Conservation (phyloP, 2,113 vertebrate species). For the Carettochelys insculpta region DNA sequence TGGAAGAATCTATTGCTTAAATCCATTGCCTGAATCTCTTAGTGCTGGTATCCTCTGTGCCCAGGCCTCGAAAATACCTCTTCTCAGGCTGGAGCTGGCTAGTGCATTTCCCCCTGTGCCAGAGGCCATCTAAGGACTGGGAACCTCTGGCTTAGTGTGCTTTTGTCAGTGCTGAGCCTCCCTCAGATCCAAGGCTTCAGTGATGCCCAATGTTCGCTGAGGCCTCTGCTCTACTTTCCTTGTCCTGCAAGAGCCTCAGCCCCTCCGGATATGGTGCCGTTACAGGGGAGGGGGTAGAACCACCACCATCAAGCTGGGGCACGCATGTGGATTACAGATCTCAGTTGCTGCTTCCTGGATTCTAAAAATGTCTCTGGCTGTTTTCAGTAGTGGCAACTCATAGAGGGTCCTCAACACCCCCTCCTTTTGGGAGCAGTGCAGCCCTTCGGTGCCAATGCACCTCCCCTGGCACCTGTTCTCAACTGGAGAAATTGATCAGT, state of each 20-base stretch:
- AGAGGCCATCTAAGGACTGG: neutral
- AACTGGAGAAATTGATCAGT: neutral
- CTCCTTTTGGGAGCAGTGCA: neutral
- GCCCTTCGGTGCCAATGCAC: neutral
- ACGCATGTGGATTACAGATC: neutral
- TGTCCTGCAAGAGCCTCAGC: neutral
- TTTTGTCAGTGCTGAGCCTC: neutral
- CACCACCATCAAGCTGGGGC: neutral
- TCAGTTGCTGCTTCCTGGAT: neutral
- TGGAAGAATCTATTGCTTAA: neutral
- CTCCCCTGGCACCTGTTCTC: rapidly evolving
- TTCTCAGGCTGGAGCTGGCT: neutral
- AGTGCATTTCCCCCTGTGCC: rapidly evolving
- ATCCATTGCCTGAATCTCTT: neutral
- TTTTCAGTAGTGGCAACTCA: neutral
- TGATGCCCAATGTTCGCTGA: neutral
- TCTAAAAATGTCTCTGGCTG: neutral
- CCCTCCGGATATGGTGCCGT: neutral
- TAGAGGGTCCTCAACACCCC: neutral
- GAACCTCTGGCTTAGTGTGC: rapidly evolving
- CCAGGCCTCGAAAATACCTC: neutral
- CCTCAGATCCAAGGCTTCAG: neutral
- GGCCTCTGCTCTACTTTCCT: rapidly evolving
- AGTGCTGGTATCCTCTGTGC: neutral
- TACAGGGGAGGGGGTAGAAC: neutral